These are phyloP conservation scores for Arremon aurantiirostris DNA, from an alignment of 2,797 vertebrate genomes.

Conservation along the genomic window DNA sequence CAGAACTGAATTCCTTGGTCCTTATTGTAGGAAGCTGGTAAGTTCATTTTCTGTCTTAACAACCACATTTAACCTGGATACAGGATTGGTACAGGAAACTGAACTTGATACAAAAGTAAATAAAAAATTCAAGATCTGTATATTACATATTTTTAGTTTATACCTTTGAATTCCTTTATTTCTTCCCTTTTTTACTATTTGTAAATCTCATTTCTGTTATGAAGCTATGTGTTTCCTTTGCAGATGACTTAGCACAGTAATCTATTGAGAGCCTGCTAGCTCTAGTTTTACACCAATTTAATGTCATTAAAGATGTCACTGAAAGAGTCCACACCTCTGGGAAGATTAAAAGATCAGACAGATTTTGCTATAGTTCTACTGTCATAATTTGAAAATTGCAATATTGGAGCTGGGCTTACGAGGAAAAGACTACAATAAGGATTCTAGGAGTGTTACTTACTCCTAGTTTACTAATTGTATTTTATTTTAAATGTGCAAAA, in stretches of 20 bases:
- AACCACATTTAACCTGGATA: neutral
- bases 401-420: neutral
- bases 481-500: neutral
- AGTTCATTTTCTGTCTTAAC: neutral
- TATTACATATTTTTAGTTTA: neutral
- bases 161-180: neutral
- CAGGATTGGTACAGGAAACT: neutral
- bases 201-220: neutral
- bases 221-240: neutral
- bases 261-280: neutral
- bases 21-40: constrained; percentile 78
- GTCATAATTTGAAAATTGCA: neutral
- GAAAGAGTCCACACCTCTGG: neutral
- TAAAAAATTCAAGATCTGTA: neutral
- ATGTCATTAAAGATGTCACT: neutral
- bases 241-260: neutral
- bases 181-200: neutral
- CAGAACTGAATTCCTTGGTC: constrained; percentile 75
- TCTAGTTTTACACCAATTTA: neutral
- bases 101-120: neutral
- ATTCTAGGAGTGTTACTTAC: neutral
- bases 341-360: neutral
- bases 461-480: neutral
- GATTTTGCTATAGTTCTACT: neutral
- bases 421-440: neutral